A percentile compares a stretch with the other conserved stretches of the same genome.
These are phyloP conservation scores for Gorsachius goisagi DNA, from an alignment of 2,113 vertebrate genomes.

Conservation along the genomic window DNA sequence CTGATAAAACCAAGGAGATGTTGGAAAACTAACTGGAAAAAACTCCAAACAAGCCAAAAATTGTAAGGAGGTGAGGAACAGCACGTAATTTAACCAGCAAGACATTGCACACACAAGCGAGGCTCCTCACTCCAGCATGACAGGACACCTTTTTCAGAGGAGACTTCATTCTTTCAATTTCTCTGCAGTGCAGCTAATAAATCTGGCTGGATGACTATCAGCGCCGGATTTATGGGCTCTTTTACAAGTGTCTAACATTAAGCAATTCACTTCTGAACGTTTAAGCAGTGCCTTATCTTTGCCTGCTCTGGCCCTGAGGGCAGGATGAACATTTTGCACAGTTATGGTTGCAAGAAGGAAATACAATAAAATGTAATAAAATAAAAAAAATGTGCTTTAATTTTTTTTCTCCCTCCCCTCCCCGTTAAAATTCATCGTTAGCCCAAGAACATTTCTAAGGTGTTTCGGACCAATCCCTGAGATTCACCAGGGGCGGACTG, in stretches of 20 bases:
- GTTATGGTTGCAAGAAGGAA: neutral
- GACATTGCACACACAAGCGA: neutral
- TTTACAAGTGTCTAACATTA: conserved; percentile 48
- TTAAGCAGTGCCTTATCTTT: conserved; percentile 32
- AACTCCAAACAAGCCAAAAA: neutral
- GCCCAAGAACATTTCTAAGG: conserved; percentile 33
- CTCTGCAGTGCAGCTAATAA: neutral
- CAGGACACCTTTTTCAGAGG: neutral
- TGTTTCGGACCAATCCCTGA: conserved; percentile 52
- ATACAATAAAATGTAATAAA: conserved; percentile 9
- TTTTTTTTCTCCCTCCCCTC: neutral
- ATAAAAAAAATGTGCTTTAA: conserved; percentile 46
- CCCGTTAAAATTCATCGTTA: conserved; percentile 10
- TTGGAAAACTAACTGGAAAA: neutral
- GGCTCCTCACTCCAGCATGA: neutral
- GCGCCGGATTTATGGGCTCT: neutral
- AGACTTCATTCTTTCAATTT: neutral
- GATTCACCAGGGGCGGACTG: neutral
- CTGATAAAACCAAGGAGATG: neutral
- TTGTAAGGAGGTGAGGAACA: neutral
- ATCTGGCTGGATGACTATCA: conserved; percentile 8
- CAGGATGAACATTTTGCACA: neutral
- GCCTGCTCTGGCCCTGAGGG: neutral
- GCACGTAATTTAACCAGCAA: neutral
- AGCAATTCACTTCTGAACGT: conserved; percentile 31